These are phyloP conservation scores for Sycon ciliatum DNA, from an alignment of 37 sponge, comb jelly and placozoan genomes.

Conservation along the genomic window DNA sequence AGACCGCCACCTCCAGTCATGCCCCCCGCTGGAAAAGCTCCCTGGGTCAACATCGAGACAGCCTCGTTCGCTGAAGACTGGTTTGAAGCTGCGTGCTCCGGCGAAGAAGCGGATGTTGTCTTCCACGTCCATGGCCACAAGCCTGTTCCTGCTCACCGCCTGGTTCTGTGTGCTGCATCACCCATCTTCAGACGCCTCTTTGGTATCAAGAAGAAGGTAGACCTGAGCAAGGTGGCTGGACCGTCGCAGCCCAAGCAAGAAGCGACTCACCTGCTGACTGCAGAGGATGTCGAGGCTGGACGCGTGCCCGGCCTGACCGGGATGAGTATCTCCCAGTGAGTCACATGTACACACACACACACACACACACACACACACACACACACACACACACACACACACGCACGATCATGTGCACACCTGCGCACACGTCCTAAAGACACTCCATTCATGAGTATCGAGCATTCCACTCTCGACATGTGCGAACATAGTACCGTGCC, in stretches of 20 bases:
- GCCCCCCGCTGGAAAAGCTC: conserved; percentile 53
- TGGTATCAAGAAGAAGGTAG: conserved; percentile 20
- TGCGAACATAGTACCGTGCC: too few species aligned
- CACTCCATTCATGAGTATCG: too few species aligned
- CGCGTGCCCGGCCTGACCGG: too few species aligned
- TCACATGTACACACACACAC: too few species aligned
- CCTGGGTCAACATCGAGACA: conserved; percentile 67
- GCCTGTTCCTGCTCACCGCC: conserved; percentile 40
- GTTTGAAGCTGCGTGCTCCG: conserved; percentile 28
- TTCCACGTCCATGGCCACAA: conserved; percentile 27
- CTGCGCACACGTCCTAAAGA: too few species aligned
- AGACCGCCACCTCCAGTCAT: conserved; percentile 68
- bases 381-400: too few species aligned
- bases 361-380: too few species aligned
- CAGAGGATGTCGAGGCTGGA: conserved; percentile 20
- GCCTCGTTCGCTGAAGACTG: conserved; percentile 41
- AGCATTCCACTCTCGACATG: too few species aligned
- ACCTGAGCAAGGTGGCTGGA: conserved; percentile 1
- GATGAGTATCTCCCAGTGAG: too few species aligned
- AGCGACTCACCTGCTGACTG: conserved; percentile 26
- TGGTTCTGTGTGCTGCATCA: conserved; percentile 54
- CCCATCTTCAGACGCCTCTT: conserved; percentile 53
- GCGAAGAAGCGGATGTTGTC: conserved; percentile 39
- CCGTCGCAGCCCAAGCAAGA: conserved; percentile 38
- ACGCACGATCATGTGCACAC: too few species aligned